phyloP scores from a whole-genome alignment of 1,140 invertebrate species.

The Ectropis grisescens region DNA sequence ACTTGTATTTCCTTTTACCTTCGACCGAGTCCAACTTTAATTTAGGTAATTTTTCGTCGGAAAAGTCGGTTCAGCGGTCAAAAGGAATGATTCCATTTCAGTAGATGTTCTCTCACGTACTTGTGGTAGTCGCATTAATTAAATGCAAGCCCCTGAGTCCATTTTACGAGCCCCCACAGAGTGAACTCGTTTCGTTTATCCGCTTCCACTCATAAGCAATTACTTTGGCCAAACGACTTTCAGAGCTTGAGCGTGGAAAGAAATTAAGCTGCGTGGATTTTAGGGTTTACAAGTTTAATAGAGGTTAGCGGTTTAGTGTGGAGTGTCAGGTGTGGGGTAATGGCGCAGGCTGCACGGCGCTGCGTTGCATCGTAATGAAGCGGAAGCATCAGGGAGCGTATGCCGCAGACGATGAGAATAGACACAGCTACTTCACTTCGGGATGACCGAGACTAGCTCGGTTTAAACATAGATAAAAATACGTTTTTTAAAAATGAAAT shows the following conservation, averaged over 20 bases:
- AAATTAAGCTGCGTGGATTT: constrained; percentile 45
- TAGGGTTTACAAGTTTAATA: constrained; percentile 32
- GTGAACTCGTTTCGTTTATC: constrained; percentile 59
- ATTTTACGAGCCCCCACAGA: constrained; percentile 55
- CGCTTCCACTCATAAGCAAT: constrained; percentile 64
- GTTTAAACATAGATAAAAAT: too few relatives aligned
- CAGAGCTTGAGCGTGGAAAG: constrained; percentile 45
- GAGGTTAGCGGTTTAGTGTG: constrained; percentile 21
- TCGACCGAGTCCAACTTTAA: too few relatives aligned
- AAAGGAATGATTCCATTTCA: constrained; percentile 52
- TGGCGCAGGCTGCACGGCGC: too few relatives aligned
- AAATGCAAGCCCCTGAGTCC: constrained; percentile 62
- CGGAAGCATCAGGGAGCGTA: constrained; percentile 1
- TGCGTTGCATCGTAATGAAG: too few relatives aligned
- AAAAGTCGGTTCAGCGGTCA: constrained; percentile 41
- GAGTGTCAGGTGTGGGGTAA: constrained; percentile 12
- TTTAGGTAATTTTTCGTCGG: constrained; percentile 30
- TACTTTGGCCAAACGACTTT: constrained; percentile 49
- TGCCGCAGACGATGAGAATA: constrained; percentile 1
- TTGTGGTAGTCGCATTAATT: constrained; percentile 56
- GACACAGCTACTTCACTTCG: too few relatives aligned
- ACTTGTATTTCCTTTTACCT: too few relatives aligned
- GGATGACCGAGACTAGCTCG: too few relatives aligned
- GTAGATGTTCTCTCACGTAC: constrained; percentile 46
- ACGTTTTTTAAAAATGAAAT: too few relatives aligned